Evolutionary conservation across 1,140 invertebrate genomes (phyloP).

Genomic region (Littorina saxatilis): DNA sequence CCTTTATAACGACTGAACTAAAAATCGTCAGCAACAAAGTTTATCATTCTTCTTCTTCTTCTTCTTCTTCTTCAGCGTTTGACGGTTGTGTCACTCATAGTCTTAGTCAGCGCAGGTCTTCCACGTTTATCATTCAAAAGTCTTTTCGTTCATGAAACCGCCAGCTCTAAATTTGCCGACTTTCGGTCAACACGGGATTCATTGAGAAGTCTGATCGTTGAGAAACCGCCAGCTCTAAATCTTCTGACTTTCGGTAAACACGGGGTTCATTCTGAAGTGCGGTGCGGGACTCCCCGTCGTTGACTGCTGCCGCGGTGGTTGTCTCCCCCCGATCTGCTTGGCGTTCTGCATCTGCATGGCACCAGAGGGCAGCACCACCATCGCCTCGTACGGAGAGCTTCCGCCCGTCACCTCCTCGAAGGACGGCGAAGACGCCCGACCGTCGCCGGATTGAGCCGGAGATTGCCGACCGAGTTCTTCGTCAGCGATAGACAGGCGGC

Average conservation of each 20-base stretch:
- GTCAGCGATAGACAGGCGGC: background rate
- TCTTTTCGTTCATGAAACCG: too few species aligned
- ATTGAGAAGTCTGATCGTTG: too few species aligned
- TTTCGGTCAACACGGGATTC: too few species aligned
- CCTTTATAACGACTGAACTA: too few species aligned
- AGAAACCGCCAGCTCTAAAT: background rate
- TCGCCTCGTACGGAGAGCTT: conserved; percentile 8
- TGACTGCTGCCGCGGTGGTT: background rate
- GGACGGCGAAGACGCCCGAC: conserved; percentile 4
- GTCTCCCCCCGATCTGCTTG: background rate
- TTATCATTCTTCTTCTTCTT: too few species aligned
- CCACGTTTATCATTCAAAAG: too few species aligned
- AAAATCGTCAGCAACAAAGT: too few species aligned
- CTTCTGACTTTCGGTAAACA: conserved; percentile 3
- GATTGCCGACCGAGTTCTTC: conserved; percentile 5
- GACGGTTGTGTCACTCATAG: too few species aligned
- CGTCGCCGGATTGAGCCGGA: background rate
- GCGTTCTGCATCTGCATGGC: background rate
- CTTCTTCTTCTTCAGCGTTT: too few species aligned
- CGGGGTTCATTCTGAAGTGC: conserved; percentile 17
- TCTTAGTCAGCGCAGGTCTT: too few species aligned
- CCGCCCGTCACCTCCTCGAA: background rate
- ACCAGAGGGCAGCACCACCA: conserved; percentile 25
- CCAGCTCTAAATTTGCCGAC: too few species aligned
- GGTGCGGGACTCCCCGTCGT: background rate